Conservation (phyloP, 2,113 vertebrate species). For the human (Homo sapiens) region DNA sequence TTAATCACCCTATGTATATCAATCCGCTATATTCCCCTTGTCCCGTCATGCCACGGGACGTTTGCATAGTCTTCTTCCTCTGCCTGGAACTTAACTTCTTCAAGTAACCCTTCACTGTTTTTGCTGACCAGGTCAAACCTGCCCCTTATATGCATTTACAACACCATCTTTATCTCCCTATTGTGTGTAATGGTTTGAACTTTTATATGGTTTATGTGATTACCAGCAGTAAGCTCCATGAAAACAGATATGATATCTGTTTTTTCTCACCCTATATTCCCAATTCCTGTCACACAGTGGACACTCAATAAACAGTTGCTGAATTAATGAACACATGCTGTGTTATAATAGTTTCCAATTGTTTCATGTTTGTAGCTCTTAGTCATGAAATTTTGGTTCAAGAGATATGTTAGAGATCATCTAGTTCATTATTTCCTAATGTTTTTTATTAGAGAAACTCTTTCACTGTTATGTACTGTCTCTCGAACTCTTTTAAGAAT, state of each 20-base stretch:
- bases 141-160: background rate
- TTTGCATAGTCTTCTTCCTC: background rate
- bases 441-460: conserved; percentile 20
- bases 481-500: background rate
- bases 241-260: background rate
- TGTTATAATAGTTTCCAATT: background rate
- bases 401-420: conserved; percentile 13
- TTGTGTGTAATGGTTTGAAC: background rate
- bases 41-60: background rate
- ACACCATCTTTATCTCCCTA: background rate
- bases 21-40: background rate
- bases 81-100: background rate
- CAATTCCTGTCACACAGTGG: background rate
- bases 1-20: background rate
- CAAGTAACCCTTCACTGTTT: background rate
- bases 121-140: background rate
- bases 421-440: conserved; percentile 33
- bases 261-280: background rate
- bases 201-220: background rate
- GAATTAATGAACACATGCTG: background rate
- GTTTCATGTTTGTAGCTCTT: conserved; percentile 12
- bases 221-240: background rate
- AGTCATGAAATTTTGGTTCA: conserved; percentile 23
- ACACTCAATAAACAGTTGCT: background rate
- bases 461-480: background rate